Percentiles rank a stretch among this genome's conserved stretches.
Evolutionary conservation across 2,888 invertebrate species (phyloP).

Genomic region (Oscheius sp.): DNA sequence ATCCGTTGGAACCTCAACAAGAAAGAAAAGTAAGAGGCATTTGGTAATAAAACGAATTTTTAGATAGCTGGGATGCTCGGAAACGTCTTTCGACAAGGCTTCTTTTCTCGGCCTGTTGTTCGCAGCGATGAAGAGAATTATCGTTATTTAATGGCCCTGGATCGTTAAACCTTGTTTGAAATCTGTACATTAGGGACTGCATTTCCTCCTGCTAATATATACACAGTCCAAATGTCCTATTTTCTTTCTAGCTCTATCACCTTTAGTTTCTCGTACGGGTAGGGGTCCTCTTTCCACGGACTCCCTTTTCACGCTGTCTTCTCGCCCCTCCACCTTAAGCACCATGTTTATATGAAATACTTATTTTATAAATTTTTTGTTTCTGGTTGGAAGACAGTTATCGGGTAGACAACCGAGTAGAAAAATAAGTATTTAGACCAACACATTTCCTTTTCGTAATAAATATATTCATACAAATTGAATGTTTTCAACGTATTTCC

Average conservation of each 20-base stretch:
- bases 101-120: slow-evolving; percentile 65
- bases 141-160: slow-evolving; percentile 66
- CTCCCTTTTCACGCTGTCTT: slow-evolving; percentile 11
- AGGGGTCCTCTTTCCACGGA: not conserved
- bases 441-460: too few species aligned
- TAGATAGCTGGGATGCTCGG: slow-evolving; percentile 36
- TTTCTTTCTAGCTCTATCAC: slow-evolving; percentile 17
- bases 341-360: not conserved
- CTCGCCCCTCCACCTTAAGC: slow-evolving; percentile 7
- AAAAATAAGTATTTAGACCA: too few species aligned
- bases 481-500: too few species aligned
- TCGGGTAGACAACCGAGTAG: slow-evolving; percentile 15
- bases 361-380: slow-evolving; percentile 7
- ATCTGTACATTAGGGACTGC: slow-evolving; percentile 16
- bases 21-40: slow-evolving; percentile 20
- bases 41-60: slow-evolving; percentile 13
- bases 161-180: slow-evolving; percentile 49
- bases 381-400: too few species aligned
- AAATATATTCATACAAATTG: too few species aligned
- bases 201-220: slow-evolving; percentile 7
- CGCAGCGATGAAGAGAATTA: slow-evolving; percentile 63
- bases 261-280: slow-evolving; percentile 17
- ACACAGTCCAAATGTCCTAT: not conserved
- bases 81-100: slow-evolving; percentile 62
- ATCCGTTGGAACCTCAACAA: slow-evolving; percentile 32